A percentile compares a stretch with the other conserved stretches of the same genome.
phyloP scores from a whole-genome alignment of 2,888 invertebrate genomes.

The Auanema freiburgensis region DNA sequence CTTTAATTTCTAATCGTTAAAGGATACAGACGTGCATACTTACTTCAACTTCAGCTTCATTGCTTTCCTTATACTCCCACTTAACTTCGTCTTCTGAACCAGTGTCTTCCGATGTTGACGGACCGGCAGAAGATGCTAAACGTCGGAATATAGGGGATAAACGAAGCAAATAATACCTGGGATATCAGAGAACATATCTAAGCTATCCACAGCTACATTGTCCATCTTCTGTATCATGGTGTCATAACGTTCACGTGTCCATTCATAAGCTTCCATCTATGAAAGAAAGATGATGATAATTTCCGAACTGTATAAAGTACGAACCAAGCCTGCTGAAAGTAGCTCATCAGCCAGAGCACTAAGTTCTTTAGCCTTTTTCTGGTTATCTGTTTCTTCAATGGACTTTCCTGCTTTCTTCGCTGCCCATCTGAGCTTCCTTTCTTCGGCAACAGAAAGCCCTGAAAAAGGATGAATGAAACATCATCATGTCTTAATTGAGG shows the following conservation, averaged over 20 bases:
- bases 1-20: conserved; percentile 19
- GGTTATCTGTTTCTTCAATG: conserved; percentile 38
- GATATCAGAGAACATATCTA: conserved; percentile 48
- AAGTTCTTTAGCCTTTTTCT: conserved; percentile 41
- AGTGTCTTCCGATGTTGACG: conserved; percentile 10
- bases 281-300: conserved; percentile 11
- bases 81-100: conserved; percentile 30
- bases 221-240: conserved; percentile 33
- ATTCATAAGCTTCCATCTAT: conserved; percentile 59
- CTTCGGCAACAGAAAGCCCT: conserved; percentile 55
- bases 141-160: not conserved
- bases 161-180: conserved; percentile 17
- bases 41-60: conserved; percentile 35
- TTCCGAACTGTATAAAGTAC: conserved; percentile 10
- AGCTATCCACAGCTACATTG: conserved; percentile 27
- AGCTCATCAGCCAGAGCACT: conserved; percentile 53
- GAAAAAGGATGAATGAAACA: too few species aligned
- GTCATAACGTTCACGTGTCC: conserved; percentile 46
- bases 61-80: conserved; percentile 52
- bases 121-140: conserved; percentile 6
- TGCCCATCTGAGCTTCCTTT: conserved; percentile 59
- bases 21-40: not conserved
- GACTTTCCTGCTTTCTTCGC: conserved; percentile 58
- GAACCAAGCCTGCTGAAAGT: conserved; percentile 52
- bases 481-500: not conserved